Conservation (phyloP, 2,113 vertebrate species). For the Ancistrus triradiatus region DNA sequence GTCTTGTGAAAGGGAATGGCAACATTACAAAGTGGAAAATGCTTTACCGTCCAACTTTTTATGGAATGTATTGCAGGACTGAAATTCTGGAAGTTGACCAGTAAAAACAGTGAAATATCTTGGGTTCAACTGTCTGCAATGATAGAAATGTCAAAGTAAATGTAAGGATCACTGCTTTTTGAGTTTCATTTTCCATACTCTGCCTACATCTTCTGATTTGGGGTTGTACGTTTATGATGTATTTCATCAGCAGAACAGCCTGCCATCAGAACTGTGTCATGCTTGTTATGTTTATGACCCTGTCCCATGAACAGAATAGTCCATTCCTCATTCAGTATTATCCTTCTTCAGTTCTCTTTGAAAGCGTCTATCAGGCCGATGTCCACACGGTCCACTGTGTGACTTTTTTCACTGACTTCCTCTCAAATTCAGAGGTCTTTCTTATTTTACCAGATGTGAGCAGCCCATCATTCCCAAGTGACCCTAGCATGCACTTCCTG, state of each 20-base stretch:
- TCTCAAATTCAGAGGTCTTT: slow-evolving; percentile 61
- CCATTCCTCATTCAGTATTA: slow-evolving; percentile 36
- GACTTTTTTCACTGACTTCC: slow-evolving; percentile 50
- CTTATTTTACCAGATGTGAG: slow-evolving; percentile 74
- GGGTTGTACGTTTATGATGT: too few species aligned
- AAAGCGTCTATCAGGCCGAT: slow-evolving; percentile 37
- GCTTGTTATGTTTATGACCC: slow-evolving; percentile 20
- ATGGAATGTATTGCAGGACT: too few species aligned
- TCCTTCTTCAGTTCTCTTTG: slow-evolving; percentile 30
- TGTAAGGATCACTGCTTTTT: too few species aligned
- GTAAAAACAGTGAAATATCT: too few species aligned
- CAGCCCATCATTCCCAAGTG: slow-evolving; percentile 60
- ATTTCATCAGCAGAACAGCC: slow-evolving; percentile 2
- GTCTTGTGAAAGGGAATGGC: too few species aligned
- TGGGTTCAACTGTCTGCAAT: too few species aligned
- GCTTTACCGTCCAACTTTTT: too few species aligned
- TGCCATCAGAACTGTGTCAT: slow-evolving; percentile 12
- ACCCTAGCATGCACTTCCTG: slow-evolving; percentile 73
- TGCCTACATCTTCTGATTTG: too few species aligned
- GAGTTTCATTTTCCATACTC: too few species aligned
- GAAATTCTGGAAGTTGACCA: too few species aligned
- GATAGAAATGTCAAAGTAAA: too few species aligned
- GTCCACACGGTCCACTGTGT: slow-evolving; percentile 37
- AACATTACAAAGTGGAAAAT: too few species aligned
- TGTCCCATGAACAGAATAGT: slow-evolving; percentile 20